These are phyloP conservation scores for Sinocyclocheilus maitianheensis DNA, from an alignment of 2,113 vertebrate genomes.

Conservation along the genomic window DNA sequence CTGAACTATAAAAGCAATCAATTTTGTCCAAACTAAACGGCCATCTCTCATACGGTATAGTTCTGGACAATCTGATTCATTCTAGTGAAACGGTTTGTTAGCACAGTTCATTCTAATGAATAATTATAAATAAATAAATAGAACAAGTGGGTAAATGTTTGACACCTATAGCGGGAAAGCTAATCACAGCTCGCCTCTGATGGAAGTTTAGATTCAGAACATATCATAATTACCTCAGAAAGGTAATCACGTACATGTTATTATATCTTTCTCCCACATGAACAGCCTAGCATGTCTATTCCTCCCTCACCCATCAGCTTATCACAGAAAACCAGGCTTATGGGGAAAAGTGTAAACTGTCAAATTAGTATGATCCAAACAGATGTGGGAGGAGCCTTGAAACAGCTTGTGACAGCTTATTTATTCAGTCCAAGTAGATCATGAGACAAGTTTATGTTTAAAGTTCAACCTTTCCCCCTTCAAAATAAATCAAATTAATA, in stretches of 20 bases:
- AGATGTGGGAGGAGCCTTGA: not conserved
- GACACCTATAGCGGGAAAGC: not conserved
- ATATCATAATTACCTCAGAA: constrained; percentile 9
- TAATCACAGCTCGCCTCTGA: constrained; percentile 14
- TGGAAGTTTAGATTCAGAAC: not conserved
- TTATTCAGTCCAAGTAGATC: not conserved
- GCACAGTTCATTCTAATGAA: too few relatives aligned
- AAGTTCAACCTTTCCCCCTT: not conserved
- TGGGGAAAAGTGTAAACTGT: not conserved
- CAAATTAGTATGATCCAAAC: constrained; percentile 18
- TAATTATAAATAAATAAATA: not conserved
- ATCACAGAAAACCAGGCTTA: not conserved
- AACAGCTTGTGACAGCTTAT: not conserved
- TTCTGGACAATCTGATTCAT: too few relatives aligned
- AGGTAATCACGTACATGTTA: not conserved
- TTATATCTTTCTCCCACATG: constrained; percentile 5
- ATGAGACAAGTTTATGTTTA: not conserved
- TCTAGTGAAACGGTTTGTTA: too few relatives aligned
- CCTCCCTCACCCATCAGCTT: not conserved
- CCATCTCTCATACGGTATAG: too few relatives aligned
- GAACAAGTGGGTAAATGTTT: constrained; percentile 18
- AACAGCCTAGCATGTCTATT: not conserved
- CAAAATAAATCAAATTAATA: not conserved
- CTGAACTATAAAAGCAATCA: too few relatives aligned
- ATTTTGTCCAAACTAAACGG: too few relatives aligned